Evolutionary conservation across 2,888 invertebrate genomes (phyloP).

Genomic region (Tachina fera): DNA sequence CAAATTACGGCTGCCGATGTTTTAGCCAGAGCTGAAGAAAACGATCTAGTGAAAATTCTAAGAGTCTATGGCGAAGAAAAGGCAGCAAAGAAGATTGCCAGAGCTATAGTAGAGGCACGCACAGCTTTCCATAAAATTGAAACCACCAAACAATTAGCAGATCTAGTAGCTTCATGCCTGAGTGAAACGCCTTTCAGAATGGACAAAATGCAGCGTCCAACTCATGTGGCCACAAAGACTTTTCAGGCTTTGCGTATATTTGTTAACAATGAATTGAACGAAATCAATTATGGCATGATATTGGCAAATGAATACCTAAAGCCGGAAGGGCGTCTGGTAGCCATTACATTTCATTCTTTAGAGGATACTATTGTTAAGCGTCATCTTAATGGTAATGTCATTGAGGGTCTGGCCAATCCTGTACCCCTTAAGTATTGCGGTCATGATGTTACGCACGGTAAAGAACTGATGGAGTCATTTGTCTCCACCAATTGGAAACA

Average conservation of each 20-base stretch:
- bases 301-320: constrained; percentile 91
- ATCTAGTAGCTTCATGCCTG: constrained; percentile 87
- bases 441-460: constrained; percentile 85
- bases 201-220: constrained; percentile 89
- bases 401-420: constrained; percentile 88
- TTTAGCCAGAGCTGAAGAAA: constrained; percentile 90
- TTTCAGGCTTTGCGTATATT: constrained; percentile 97
- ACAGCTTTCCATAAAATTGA: constrained; percentile 89
- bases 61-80: constrained; percentile 96
- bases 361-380: constrained; percentile 97
- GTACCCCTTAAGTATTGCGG: constrained; percentile 89
- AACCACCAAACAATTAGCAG: constrained; percentile 92
- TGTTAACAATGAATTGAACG: constrained; percentile 97
- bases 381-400: constrained; percentile 90
- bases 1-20: constrained; percentile 94
- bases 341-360: constrained; percentile 95
- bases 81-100: constrained; percentile 92
- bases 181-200: constrained; percentile 83
- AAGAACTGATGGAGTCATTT: constrained; percentile 86
- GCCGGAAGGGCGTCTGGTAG: constrained; percentile 90
- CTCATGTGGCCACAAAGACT: constrained; percentile 94
- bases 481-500: constrained; percentile 89
- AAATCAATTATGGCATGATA: constrained; percentile 94
- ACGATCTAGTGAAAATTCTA: constrained; percentile 91
- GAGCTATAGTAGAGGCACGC: constrained; percentile 92